Percentiles rank a stretch among this genome's conserved stretches.
These are phyloP conservation scores for Sander vitreus DNA, from an alignment of 2,113 vertebrate species.

Conservation along the genomic window DNA sequence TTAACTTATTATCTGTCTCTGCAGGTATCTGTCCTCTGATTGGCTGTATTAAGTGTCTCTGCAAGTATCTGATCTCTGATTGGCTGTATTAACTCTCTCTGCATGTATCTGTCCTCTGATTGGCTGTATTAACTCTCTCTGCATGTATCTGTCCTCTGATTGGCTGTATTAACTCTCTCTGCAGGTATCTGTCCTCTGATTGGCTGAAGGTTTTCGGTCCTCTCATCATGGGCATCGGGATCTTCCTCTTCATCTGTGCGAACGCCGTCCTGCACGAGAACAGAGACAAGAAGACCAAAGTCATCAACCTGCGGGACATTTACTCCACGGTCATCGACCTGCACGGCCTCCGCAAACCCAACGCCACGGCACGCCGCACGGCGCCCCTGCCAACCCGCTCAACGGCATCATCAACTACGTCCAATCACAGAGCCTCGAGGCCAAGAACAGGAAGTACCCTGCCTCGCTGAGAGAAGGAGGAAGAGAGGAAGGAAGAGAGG, in stretches of 20 bases:
- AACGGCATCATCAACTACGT: slow-evolving; percentile 63
- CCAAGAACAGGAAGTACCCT: slow-evolving; percentile 28
- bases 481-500: background rate
- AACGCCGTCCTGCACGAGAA: slow-evolving; percentile 97
- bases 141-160: too few relatives aligned
- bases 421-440: slow-evolving; percentile 66
- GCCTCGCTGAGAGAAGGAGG: slow-evolving; percentile 14
- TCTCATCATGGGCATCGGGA: slow-evolving; percentile 96
- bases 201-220: slow-evolving; percentile 95
- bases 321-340: slow-evolving; percentile 76
- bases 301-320: slow-evolving; percentile 93
- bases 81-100: too few relatives aligned
- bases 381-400: slow-evolving; percentile 24
- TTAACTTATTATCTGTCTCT: too few relatives aligned
- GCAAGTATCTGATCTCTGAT: too few relatives aligned
- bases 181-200: slow-evolving; percentile 92
- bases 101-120: too few relatives aligned
- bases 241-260: slow-evolving; percentile 98
- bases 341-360: slow-evolving; percentile 48
- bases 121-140: too few relatives aligned
- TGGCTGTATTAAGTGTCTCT: too few relatives aligned
- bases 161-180: too few relatives aligned
- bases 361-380: background rate
- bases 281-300: slow-evolving; percentile 95
- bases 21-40: too few relatives aligned